Percentiles rank a stretch among this genome's conserved stretches.
These are phyloP conservation scores for Crotalus viridis DNA, from an alignment of 2,113 vertebrate genomes.

Conservation along the genomic window DNA sequence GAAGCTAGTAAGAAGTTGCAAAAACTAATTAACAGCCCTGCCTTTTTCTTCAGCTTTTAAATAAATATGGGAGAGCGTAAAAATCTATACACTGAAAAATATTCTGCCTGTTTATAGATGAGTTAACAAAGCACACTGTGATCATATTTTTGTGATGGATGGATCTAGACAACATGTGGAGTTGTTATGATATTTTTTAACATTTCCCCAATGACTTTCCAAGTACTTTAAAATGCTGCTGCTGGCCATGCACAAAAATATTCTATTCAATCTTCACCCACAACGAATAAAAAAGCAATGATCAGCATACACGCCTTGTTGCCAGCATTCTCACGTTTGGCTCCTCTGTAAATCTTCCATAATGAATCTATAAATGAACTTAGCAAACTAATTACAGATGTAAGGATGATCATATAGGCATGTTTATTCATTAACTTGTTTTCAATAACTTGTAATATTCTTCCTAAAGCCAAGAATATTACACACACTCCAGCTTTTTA, in stretches of 20 bases:
- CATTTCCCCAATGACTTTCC: neutral
- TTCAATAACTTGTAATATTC: neutral
- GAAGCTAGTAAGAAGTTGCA: neutral
- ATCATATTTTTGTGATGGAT: neutral
- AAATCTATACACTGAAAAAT: constrained; percentile 15
- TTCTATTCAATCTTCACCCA: neutral
- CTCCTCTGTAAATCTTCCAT: neutral
- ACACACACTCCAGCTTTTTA: neutral
- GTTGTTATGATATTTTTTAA: constrained; percentile 3
- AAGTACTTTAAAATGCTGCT: neutral
- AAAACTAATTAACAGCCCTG: neutral
- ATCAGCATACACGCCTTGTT: neutral
- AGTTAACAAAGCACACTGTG: neutral
- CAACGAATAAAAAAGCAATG: neutral
- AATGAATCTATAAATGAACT: neutral
- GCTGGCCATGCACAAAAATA: neutral
- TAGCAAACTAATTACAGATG: neutral
- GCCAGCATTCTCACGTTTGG: neutral
- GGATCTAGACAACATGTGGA: neutral
- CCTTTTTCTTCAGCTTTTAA: neutral
- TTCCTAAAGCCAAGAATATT: neutral
- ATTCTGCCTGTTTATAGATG: neutral
- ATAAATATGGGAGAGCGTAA: neutral
- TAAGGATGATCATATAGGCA: neutral
- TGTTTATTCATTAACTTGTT: neutral